A percentile compares a stretch with the other conserved stretches of the same genome.
phyloP scores from a whole-genome alignment of 2,797 vertebrate genomes.

The Epinephelus malabaricus region DNA sequence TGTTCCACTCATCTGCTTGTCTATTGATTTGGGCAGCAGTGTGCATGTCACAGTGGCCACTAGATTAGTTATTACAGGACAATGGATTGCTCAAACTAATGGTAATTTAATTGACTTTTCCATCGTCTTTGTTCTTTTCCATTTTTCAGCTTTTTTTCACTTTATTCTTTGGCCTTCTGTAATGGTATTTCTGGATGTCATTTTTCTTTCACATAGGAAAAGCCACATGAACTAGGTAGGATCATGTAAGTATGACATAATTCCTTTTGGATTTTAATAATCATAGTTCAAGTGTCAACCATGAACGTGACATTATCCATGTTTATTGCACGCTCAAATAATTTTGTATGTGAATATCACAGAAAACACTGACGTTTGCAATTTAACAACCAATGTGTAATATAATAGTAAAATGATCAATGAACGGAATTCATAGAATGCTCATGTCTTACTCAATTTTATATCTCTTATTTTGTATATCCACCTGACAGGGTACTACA shows the following conservation, averaged over 20 bases:
- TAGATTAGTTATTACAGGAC: slow-evolving; percentile 42
- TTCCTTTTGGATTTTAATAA: background rate
- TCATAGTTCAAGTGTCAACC: background rate
- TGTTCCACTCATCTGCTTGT: slow-evolving; percentile 64
- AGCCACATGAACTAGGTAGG: slow-evolving; percentile 68
- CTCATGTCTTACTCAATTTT: too few species aligned
- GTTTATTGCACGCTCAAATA: background rate
- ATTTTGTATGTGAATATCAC: background rate
- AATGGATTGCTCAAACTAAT: slow-evolving; percentile 51
- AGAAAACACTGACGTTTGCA: background rate
- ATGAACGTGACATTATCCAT: background rate
- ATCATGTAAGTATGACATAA: slow-evolving; percentile 79
- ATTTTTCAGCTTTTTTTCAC: background rate
- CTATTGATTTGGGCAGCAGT: slow-evolving; percentile 65
- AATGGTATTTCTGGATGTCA: slow-evolving; percentile 26
- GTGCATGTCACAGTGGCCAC: slow-evolving; percentile 24
- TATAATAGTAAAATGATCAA: background rate
- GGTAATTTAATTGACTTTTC: too few species aligned
- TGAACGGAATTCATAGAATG: background rate
- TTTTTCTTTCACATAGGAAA: slow-evolving; percentile 72
- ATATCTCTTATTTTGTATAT: slow-evolving; percentile 1
- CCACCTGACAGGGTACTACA: slow-evolving; percentile 72
- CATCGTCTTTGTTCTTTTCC: background rate
- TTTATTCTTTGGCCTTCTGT: slow-evolving; percentile 8
- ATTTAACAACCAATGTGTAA: background rate